Conservation (phyloP, 2,797 vertebrate genomes). For the Vireo griseus region DNA sequence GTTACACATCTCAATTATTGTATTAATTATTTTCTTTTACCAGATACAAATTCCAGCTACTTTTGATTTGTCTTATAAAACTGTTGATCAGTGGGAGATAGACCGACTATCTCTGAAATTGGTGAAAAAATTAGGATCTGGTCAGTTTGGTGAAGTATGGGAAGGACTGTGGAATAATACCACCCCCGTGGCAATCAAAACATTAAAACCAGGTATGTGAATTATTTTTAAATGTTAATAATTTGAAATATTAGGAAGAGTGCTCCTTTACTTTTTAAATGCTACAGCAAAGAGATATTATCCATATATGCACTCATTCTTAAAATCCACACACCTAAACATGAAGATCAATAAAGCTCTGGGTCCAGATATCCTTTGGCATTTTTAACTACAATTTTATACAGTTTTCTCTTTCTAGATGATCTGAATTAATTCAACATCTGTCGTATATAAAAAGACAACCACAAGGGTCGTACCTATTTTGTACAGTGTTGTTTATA, state of each 20-base stretch:
- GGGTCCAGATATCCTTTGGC: neutral
- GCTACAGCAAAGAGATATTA: neutral
- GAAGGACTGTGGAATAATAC: slow-evolving; percentile 92
- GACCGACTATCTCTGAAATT: slow-evolving; percentile 82
- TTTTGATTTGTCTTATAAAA: slow-evolving; percentile 90
- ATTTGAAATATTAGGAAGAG: neutral
- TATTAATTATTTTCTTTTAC: slow-evolving; percentile 14
- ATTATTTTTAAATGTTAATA: neutral
- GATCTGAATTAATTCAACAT: neutral
- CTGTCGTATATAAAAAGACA: neutral
- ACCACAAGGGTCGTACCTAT: neutral
- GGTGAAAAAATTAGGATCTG: slow-evolving; percentile 84
- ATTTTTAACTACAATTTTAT: neutral
- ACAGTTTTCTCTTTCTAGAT: neutral
- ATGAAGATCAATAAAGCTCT: neutral
- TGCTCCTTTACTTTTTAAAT: neutral
- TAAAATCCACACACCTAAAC: neutral
- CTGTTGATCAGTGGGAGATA: slow-evolving; percentile 95
- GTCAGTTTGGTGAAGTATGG: slow-evolving; percentile 94
- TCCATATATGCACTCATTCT: neutral
- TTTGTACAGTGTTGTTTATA: neutral
- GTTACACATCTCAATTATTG: neutral
- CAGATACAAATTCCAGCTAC: slow-evolving; percentile 70
- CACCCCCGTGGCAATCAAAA: slow-evolving; percentile 91
- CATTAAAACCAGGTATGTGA: slow-evolving; percentile 86